Conservation (phyloP, 2,113 vertebrate species). For the Perca flavescens region DNA sequence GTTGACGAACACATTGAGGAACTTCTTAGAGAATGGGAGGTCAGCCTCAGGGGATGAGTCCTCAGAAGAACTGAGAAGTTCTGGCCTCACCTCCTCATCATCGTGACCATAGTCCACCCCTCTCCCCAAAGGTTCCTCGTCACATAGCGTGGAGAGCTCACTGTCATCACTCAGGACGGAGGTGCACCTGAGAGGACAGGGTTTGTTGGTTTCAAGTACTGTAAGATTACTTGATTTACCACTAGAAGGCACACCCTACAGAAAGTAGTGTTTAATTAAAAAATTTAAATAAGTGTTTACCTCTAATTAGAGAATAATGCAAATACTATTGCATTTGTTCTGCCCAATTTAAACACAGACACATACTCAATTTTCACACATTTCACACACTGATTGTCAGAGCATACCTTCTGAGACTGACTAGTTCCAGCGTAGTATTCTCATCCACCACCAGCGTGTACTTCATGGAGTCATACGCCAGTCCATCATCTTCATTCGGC, state of each 20-base stretch:
- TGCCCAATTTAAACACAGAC: not conserved
- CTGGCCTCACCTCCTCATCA: constrained; percentile 73
- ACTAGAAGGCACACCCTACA: not conserved
- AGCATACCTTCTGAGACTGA: constrained; percentile 90
- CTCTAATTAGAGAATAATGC: not conserved
- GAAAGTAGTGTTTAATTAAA: not conserved
- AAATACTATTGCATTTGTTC: not conserved
- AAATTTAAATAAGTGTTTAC: not conserved
- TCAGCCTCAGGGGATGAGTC: constrained; percentile 95
- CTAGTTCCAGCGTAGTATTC: constrained; percentile 95
- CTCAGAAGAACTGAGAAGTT: constrained; percentile 84
- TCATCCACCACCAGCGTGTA: constrained; percentile 98
- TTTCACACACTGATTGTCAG: not conserved
- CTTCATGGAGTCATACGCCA: constrained; percentile 97
- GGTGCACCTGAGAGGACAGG: constrained; percentile 83
- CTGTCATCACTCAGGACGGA: constrained; percentile 92
- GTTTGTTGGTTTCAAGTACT: not conserved
- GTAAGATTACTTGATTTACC: not conserved
- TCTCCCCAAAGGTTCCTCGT: constrained; percentile 84
- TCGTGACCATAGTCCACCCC: constrained; percentile 69
- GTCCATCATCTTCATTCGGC: constrained; percentile 84
- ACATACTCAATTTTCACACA: not conserved
- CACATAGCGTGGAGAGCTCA: constrained; percentile 89
- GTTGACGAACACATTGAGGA: constrained; percentile 98
- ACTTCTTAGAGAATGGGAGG: constrained; percentile 98